Evolutionary conservation across 1,140 invertebrate species (phyloP), one percentile per base, ranked within the genome.

Genomic region (Saccostrea cuccullata): DNA sequence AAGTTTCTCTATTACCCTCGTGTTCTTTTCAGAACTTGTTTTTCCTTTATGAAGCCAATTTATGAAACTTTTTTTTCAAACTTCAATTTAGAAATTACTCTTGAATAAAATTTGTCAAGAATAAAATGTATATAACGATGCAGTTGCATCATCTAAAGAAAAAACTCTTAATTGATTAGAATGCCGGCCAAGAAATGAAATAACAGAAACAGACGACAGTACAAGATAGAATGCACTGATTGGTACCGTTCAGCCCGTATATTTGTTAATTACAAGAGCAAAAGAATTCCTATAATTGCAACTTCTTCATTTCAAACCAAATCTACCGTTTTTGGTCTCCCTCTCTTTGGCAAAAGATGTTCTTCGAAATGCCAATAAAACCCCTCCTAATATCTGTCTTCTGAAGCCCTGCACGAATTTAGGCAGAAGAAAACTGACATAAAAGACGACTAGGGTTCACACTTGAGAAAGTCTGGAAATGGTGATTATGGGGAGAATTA

Each of bases 401-500:
- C n/a, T 64, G 58, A 64, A 64, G 17, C n/a, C 58, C 2, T 64
- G 17, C 58, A 64, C 58, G 58, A 64, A 64, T 64, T 64, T n/a
- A 17, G 17, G 17, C 58, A 17, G 58, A 20, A 20, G 58, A 20
- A 64, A 64, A 6, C 58, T 6, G 58, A 64, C 15, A 64, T 64
- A 20, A 64, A 64, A 64, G 58, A 20, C 58, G 58, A 64, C 58
- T 20, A 0, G 6, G 15, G 17, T 64, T 64, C 58, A 64, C 58
- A 64, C 58, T 64, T n/a, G 58, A 64, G 58, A 64, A 64, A 64
- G 15, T n/a, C 58, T 6, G 17, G n/a, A 64, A n/a, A 64, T n/a
- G 58, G 58, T 64, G 58, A 64, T 64, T 64, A 64, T 64, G n/a
- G 58, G 58, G 58, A 64, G n/a, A 64, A 64, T 64, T 64, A 64